phyloP scores from a whole-genome alignment of 2,113 vertebrate species.

The Pontoporia blainvillei region DNA sequence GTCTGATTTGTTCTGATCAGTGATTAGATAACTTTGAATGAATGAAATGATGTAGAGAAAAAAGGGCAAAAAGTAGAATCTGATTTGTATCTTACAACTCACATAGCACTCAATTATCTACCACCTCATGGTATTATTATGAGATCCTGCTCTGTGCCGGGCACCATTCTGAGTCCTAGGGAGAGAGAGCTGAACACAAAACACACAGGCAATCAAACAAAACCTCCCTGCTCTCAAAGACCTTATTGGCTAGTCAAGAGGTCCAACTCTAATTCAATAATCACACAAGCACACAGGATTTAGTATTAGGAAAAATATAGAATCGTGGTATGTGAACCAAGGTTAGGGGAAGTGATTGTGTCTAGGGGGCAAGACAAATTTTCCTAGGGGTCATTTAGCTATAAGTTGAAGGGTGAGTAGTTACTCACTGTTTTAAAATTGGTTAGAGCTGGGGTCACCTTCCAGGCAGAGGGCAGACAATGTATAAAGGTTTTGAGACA shows the following conservation, averaged over 20 bases:
- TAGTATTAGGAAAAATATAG: neutral
- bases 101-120: neutral
- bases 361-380: neutral
- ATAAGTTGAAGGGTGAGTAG: neutral
- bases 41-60: neutral
- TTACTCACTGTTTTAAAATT: neutral
- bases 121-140: accelerated
- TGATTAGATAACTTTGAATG: neutral
- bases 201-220: neutral
- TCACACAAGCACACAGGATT: neutral
- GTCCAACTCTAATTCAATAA: neutral
- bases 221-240: neutral
- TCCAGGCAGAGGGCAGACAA: neutral
- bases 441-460: neutral
- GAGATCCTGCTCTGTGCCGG: neutral
- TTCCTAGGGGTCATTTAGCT: neutral
- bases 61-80: neutral
- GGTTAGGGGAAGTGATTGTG: neutral
- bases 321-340: neutral
- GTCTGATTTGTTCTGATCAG: neutral
- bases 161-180: neutral
- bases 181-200: neutral
- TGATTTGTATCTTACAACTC: neutral
- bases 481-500: neutral
- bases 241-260: neutral